Conservation (phyloP, 2,888 invertebrate species). For the Brachyptera risi region DNA sequence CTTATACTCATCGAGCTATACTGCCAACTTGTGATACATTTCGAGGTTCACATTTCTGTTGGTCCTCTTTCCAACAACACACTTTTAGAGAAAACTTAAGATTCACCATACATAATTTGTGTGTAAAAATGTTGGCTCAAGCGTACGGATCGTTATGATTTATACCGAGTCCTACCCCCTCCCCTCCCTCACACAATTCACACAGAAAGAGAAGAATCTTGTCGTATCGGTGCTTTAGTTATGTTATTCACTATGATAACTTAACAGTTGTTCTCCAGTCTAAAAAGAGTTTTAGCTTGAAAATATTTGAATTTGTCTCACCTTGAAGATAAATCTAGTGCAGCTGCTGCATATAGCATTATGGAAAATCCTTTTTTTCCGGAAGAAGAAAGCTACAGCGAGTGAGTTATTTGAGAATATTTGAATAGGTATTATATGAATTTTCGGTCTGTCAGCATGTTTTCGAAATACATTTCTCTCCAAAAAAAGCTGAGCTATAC, state of each 20-base stretch:
- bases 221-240: neutral
- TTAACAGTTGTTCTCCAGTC: neutral
- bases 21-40: conserved; percentile 14
- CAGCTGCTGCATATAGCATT: conserved; percentile 2
- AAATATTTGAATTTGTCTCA: neutral
- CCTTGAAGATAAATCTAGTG: neutral
- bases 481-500: too few species aligned
- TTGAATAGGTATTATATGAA: neutral
- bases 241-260: neutral
- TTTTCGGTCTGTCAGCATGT: too few species aligned
- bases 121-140: conserved; percentile 19
- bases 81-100: conserved; percentile 17
- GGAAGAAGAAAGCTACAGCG: too few species aligned
- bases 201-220: neutral
- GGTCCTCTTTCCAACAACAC: conserved; percentile 11
- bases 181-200: neutral
- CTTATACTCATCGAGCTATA: neutral
- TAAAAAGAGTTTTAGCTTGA: neutral
- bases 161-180: neutral
- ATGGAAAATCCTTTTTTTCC: neutral
- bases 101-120: conserved; percentile 19
- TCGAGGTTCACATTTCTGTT: conserved; percentile 6
- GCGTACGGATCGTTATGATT: conserved; percentile 18
- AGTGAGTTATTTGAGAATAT: conserved; percentile 4
- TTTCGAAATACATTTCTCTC: too few species aligned